Evolutionary conservation across 2,113 vertebrate species (phyloP).

Genomic region (Anser brachyrhynchus): DNA sequence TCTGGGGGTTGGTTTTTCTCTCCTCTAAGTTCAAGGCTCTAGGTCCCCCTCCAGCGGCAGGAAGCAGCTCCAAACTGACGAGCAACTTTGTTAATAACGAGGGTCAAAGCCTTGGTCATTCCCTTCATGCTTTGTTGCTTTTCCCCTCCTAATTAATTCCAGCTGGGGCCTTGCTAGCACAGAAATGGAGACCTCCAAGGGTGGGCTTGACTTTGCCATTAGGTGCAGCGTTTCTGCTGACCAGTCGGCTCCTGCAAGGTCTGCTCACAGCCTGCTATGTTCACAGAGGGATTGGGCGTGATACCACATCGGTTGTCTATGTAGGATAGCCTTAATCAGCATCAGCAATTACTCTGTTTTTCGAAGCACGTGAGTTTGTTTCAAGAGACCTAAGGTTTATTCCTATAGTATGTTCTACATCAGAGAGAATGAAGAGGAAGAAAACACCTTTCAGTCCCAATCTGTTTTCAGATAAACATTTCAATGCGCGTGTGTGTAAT

Average conservation of each 20-base stretch:
- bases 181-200: background rate
- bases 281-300: background rate
- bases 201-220: background rate
- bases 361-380: slow-evolving; percentile 18
- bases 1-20: rapidly evolving
- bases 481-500: slow-evolving; percentile 45
- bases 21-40: background rate
- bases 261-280: background rate
- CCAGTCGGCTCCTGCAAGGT: background rate
- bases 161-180: background rate
- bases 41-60: slow-evolving; percentile 45
- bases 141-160: background rate
- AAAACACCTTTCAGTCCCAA: slow-evolving; percentile 42
- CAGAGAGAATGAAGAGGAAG: slow-evolving; percentile 18
- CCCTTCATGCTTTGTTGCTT: background rate
- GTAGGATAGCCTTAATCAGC: background rate
- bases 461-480: slow-evolving; percentile 67
- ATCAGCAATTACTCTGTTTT: slow-evolving; percentile 12
- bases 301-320: background rate
- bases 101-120: background rate
- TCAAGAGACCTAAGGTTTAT: slow-evolving; percentile 35
- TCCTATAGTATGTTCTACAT: slow-evolving; percentile 11
- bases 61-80: background rate
- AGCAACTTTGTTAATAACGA: rapidly evolving
- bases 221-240: background rate